Evolutionary conservation across 2,113 vertebrate species (phyloP).

Genomic region (Syngnathus scovelli): DNA sequence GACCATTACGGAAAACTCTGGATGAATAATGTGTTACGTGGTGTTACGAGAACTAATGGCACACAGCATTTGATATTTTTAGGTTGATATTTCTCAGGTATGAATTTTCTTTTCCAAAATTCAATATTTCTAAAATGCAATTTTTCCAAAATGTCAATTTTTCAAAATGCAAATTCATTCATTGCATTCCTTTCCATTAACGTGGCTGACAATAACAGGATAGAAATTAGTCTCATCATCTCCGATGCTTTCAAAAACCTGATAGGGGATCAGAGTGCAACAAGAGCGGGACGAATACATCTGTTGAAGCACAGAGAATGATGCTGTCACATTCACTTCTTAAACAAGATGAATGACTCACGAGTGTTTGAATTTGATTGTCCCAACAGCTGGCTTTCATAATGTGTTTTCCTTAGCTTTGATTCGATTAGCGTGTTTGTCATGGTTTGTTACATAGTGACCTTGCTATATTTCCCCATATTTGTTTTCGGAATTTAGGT

Average conservation of each 20-base stretch:
- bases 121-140: neutral
- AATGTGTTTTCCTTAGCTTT: slow-evolving; percentile 11
- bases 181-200: slow-evolving; percentile 9
- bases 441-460: slow-evolving; percentile 8
- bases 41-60: too few relatives aligned
- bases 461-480: neutral
- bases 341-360: slow-evolving; percentile 27
- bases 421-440: slow-evolving; percentile 17
- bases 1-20: too few relatives aligned
- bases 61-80: too few relatives aligned
- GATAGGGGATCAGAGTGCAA: slow-evolving; percentile 16
- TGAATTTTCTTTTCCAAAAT: too few relatives aligned
- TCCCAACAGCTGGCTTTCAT: slow-evolving; percentile 27
- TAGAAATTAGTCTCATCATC: slow-evolving; percentile 36
- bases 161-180: too few relatives aligned
- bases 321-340: slow-evolving; percentile 32
- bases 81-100: too few relatives aligned
- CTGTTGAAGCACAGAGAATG: slow-evolving; percentile 22
- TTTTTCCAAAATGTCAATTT: too few relatives aligned
- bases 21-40: too few relatives aligned
- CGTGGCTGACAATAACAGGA: slow-evolving; percentile 17
- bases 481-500: neutral
- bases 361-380: slow-evolving; percentile 29
- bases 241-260: slow-evolving; percentile 22
- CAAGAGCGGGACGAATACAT: slow-evolving; percentile 26